phyloP scores from a whole-genome alignment of 2,888 invertebrate genomes.

The Bembecia ichneumoniformis region DNA sequence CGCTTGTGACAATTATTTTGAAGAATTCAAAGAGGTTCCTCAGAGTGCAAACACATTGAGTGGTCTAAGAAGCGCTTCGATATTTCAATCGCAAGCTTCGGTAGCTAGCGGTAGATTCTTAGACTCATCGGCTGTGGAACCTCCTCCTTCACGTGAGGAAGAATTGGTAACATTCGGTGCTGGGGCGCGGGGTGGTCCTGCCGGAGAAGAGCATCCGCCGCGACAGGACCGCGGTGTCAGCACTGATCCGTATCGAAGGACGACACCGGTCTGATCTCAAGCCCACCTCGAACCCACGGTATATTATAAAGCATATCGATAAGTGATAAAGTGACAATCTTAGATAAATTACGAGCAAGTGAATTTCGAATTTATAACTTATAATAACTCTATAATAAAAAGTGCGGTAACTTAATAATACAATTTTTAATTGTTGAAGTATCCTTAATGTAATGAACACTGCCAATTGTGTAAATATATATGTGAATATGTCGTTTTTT shows the following conservation, averaged over 20 bases:
- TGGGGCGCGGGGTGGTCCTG: conserved; percentile 60
- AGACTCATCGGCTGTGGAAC: conserved; percentile 76
- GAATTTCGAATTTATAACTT: conserved; percentile 58
- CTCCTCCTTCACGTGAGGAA: conserved; percentile 75
- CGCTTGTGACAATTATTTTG: conserved; percentile 74
- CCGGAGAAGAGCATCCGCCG: conserved; percentile 34
- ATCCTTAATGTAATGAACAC: conserved; percentile 58
- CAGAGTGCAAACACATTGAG: conserved; percentile 66
- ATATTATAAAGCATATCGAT: conserved; percentile 57
- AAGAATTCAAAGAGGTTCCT: conserved; percentile 67
- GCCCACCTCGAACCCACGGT: conserved; percentile 24
- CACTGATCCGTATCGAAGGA: conserved; percentile 71
- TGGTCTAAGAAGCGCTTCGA: conserved; percentile 60
- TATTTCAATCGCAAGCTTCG: conserved; percentile 68
- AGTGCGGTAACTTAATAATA: conserved; percentile 32
- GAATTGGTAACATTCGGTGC: conserved; percentile 81
- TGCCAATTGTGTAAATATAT: conserved; percentile 54
- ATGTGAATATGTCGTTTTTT: conserved; percentile 10
- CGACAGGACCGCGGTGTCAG: conserved; percentile 63
- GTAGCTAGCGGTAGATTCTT: conserved; percentile 80
- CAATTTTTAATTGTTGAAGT: conserved; percentile 60
- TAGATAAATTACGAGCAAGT: conserved; percentile 28
- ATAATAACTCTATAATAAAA: conserved; percentile 15
- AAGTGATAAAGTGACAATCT: conserved; percentile 56
- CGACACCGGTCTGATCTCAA: conserved; percentile 71